Percentiles rank a stretch among this genome's conserved stretches.
These are phyloP conservation scores for Masticophis lateralis DNA, from an alignment of 2,797 vertebrate genomes.

Conservation along the genomic window DNA sequence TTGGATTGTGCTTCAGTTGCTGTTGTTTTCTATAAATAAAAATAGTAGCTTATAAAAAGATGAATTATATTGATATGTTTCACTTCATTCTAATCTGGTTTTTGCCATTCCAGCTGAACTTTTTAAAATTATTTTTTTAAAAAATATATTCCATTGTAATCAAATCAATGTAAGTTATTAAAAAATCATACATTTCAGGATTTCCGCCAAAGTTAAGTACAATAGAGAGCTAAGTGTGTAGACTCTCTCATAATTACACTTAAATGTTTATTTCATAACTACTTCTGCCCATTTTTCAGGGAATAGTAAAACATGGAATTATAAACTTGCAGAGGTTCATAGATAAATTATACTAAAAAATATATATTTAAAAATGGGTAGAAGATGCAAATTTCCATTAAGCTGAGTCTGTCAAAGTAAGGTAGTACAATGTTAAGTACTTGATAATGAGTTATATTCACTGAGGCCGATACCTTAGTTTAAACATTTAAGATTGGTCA, in stretches of 20 bases:
- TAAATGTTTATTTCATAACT: not conserved
- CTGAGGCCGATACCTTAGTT: not conserved
- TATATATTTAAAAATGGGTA: not conserved
- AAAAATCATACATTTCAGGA: not conserved
- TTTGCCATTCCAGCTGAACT: not conserved
- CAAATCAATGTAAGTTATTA: not conserved
- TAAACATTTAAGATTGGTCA: not conserved
- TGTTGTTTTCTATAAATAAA: not conserved
- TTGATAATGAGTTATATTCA: not conserved
- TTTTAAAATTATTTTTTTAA: not conserved
- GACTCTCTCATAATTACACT: not conserved
- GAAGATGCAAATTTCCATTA: not conserved
- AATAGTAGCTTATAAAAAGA: not conserved
- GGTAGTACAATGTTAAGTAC: not conserved
- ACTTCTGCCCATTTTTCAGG: not conserved
- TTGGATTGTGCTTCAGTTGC: not conserved
- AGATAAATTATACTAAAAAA: not conserved
- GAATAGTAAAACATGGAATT: not conserved
- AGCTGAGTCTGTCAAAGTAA: not conserved
- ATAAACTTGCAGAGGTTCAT: not conserved
- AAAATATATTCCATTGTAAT: not conserved
- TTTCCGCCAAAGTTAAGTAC: not conserved
- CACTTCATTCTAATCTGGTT: not conserved
- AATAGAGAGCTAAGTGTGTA: not conserved
- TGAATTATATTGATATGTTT: not conserved